These are phyloP conservation scores for Camelus dromedarius DNA, from an alignment of 2,113 vertebrate genomes.

Conservation along the genomic window DNA sequence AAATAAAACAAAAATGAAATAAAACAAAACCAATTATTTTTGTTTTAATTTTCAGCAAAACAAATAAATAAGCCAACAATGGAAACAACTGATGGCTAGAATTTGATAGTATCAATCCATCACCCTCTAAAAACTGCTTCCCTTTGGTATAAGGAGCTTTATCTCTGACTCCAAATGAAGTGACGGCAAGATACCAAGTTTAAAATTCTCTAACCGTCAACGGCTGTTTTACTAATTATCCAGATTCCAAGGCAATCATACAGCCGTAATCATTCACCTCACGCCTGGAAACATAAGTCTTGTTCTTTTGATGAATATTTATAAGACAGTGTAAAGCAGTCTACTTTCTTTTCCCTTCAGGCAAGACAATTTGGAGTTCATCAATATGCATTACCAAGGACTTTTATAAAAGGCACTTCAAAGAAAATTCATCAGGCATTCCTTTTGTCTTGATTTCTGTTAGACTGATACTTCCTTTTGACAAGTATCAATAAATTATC, in stretches of 20 bases:
- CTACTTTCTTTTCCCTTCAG: constrained; percentile 94
- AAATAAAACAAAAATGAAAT: constrained; percentile 56
- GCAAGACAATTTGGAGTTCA: constrained; percentile 99
- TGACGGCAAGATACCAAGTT: constrained; percentile 86
- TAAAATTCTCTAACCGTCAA: constrained; percentile 89
- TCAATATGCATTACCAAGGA: constrained; percentile 99
- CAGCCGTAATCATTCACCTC: constrained; percentile 93
- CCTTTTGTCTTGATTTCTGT: constrained; percentile 96
- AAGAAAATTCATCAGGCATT: constrained; percentile 98
- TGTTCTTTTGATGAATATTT: constrained; percentile 97
- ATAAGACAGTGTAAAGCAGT: constrained; percentile 95
- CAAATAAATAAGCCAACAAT: constrained; percentile 81
- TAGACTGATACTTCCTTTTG: constrained; percentile 92
- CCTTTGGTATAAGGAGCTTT: constrained; percentile 73
- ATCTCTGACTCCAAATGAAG: constrained; percentile 84
- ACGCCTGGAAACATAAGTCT: constrained; percentile 92
- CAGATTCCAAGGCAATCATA: constrained; percentile 92
- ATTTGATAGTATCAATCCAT: constrained; percentile 83
- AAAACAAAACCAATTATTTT: constrained; percentile 52
- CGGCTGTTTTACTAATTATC: constrained; percentile 92
- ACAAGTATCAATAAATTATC: constrained; percentile 97
- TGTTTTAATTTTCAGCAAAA: constrained; percentile 82
- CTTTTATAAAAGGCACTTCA: constrained; percentile 98
- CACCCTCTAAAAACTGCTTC: constrained; percentile 78
- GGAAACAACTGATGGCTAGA: constrained; percentile 78